phyloP scores from a whole-genome alignment of 1,140 invertebrate genomes.

The Bombus superbus region DNA sequence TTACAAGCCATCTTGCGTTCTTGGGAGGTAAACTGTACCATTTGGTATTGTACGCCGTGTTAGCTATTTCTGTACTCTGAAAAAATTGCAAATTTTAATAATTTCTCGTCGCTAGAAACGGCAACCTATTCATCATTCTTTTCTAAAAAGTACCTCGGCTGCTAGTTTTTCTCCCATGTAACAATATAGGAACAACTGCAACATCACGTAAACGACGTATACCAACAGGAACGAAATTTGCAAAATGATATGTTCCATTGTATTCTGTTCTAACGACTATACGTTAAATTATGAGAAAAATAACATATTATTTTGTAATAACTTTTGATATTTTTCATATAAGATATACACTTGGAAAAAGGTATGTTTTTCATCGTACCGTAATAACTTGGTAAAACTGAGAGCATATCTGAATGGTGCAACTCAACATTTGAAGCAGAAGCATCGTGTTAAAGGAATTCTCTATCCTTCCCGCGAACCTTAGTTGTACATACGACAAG shows the following conservation, averaged over 20 bases:
- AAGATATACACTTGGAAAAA: fast-evolving
- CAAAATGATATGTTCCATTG: neutral
- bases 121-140: too few species aligned
- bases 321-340: neutral
- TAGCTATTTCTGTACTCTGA: constrained; percentile 67
- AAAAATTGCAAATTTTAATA: constrained; percentile 6
- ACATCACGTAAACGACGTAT: constrained; percentile 46
- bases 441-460: constrained; percentile 72
- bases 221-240: constrained; percentile 43
- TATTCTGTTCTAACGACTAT: constrained; percentile 13
- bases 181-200: constrained; percentile 64
- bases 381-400: constrained; percentile 63
- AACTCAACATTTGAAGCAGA: constrained; percentile 65
- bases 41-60: constrained; percentile 66
- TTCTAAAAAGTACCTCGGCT: constrained; percentile 40
- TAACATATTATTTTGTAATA: neutral
- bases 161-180: constrained; percentile 60
- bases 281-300: neutral
- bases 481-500: constrained; percentile 38
- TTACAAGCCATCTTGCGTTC: constrained; percentile 60
- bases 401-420: constrained; percentile 65
- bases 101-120: fast-evolving
- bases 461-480: constrained; percentile 76
- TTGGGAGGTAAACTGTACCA: constrained; percentile 69
- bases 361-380: constrained; percentile 51